Percentiles rank a stretch among this genome's conserved stretches.
phyloP scores from a whole-genome alignment of 2,888 invertebrate species.

The Tetropium fuscum region DNA sequence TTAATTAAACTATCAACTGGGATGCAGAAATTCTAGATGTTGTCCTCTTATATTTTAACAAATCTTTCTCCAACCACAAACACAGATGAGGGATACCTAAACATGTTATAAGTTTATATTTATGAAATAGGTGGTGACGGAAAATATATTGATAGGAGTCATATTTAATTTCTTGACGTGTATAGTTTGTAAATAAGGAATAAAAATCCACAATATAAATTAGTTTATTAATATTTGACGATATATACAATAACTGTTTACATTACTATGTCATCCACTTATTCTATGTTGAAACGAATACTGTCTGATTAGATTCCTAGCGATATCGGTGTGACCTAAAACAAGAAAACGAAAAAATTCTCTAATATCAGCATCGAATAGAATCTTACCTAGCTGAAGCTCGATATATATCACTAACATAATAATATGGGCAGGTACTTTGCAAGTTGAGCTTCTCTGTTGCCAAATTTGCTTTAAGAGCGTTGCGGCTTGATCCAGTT shows the following conservation, averaged over 20 bases:
- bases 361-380: too few relatives aligned
- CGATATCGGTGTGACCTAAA: constrained; percentile 67
- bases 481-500: constrained; percentile 72
- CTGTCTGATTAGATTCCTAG: constrained; percentile 73
- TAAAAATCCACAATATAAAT: too few relatives aligned
- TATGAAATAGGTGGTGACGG: too few relatives aligned
- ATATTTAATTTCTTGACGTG: too few relatives aligned
- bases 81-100: too few relatives aligned
- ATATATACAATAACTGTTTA: constrained; percentile 20
- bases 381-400: constrained; percentile 70
- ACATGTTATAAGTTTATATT: too few relatives aligned
- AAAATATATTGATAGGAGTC: too few relatives aligned
- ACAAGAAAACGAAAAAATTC: constrained; percentile 38
- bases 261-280: constrained; percentile 40
- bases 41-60: too few relatives aligned
- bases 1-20: too few relatives aligned
- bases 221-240: neutral
- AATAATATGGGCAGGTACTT: constrained; percentile 73
- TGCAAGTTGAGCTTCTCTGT: constrained; percentile 65
- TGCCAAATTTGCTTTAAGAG: constrained; percentile 69
- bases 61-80: too few relatives aligned
- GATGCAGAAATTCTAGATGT: too few relatives aligned
- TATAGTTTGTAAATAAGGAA: too few relatives aligned
- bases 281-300: constrained; percentile 67
- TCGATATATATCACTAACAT: constrained; percentile 76